These are phyloP conservation scores for Alaudala cheleensis DNA, from an alignment of 2,113 vertebrate species.

Conservation along the genomic window DNA sequence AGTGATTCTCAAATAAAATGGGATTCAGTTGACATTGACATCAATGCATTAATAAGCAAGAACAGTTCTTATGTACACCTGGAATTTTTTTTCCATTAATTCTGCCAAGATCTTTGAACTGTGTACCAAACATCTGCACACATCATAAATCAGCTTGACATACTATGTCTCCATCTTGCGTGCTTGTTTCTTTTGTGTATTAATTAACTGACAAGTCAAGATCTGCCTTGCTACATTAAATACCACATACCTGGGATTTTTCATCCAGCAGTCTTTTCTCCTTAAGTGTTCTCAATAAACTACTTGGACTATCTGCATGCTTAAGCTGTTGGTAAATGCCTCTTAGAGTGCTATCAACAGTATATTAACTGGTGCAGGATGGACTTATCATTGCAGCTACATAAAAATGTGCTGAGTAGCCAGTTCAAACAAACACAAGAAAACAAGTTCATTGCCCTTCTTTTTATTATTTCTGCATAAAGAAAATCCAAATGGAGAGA, in stretches of 20 bases:
- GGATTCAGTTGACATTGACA: neutral
- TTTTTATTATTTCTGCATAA: neutral
- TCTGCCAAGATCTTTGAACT: neutral
- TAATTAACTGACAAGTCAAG: conserved; percentile 12
- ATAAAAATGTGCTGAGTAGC: neutral
- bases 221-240: neutral
- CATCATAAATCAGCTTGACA: neutral
- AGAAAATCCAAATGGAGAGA: neutral
- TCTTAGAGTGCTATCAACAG: neutral
- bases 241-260: conserved; percentile 7
- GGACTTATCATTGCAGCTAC: neutral
- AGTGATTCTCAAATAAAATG: neutral
- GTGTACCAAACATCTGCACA: neutral
- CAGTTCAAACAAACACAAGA: neutral
- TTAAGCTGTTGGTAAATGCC: neutral
- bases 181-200: neutral
- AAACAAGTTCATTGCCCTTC: neutral
- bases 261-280: neutral
- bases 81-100: neutral
- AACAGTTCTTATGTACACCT: neutral
- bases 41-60: neutral
- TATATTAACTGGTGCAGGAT: neutral
- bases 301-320: neutral
- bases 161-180: neutral
- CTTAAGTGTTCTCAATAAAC: neutral